phyloP scores from a whole-genome alignment of 2,888 invertebrate species.

The Empis livida region DNA sequence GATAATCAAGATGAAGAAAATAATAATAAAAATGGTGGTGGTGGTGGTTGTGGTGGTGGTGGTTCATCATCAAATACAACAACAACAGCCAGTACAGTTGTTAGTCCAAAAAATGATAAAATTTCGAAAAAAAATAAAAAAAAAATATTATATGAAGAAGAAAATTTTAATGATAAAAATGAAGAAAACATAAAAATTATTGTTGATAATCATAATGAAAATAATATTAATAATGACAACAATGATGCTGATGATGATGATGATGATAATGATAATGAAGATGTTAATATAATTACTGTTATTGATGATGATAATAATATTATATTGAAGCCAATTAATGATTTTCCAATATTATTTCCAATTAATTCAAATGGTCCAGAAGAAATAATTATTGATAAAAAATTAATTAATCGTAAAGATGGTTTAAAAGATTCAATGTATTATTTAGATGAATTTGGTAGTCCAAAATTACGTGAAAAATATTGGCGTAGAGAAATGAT shows the following conservation, averaged over 20 bases:
- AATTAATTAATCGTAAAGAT: conserved; percentile 33
- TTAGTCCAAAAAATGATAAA: not conserved
- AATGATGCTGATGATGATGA: not conserved
- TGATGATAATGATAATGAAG: not conserved
- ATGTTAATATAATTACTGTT: not conserved
- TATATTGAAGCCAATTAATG: not conserved
- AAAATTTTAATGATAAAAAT: not conserved
- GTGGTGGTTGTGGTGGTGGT: too few relatives aligned
- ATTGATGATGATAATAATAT: too few relatives aligned
- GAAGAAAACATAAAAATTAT: not conserved
- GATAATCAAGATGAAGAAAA: not conserved
- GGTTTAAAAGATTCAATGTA: conserved; percentile 35
- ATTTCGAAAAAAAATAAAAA: conserved; percentile 1
- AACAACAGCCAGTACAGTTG: not conserved
- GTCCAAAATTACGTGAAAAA: conserved; percentile 32
- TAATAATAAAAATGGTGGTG: conserved; percentile 7
- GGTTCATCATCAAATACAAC: conserved; percentile 2
- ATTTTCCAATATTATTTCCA: conserved; percentile 1
- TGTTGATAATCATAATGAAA: not conserved
- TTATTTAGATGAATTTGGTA: conserved; percentile 35
- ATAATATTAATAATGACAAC: too few relatives aligned
- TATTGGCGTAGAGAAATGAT: conserved; percentile 29
- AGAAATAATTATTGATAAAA: conserved; percentile 28
- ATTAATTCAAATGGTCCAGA: conserved; percentile 14
- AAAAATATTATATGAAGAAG: not conserved